phyloP scores from a whole-genome alignment of 2,113 vertebrate genomes.

The Leptosomus discolor region DNA sequence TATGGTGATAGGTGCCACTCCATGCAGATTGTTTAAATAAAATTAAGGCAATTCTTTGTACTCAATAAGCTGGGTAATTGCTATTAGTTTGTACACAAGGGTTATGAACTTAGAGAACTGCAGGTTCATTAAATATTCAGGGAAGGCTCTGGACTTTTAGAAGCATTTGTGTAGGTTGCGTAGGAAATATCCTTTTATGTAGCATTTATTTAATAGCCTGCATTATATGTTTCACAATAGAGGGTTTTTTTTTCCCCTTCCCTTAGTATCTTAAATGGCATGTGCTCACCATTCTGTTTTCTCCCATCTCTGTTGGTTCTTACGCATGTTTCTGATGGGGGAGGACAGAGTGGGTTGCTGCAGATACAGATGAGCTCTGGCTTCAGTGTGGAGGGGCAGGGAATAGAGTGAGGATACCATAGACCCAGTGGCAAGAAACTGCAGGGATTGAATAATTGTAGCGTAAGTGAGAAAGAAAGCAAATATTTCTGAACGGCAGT shows the following conservation, averaged over 20 bases:
- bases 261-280: neutral
- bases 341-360: neutral
- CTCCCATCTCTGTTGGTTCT: neutral
- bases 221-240: neutral
- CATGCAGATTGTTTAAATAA: constrained; percentile 38
- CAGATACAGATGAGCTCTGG: neutral
- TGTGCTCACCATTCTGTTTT: neutral
- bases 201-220: neutral
- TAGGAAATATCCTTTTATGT: neutral
- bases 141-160: neutral
- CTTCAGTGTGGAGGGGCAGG: neutral
- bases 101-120: neutral
- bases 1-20: constrained; percentile 49
- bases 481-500: constrained; percentile 9
- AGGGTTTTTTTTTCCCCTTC: neutral
- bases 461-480: neutral
- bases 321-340: rapidly evolving
- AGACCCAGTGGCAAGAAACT: neutral
- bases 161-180: neutral
- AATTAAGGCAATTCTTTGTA: constrained; percentile 27
- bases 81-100: constrained; percentile 21
- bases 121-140: neutral
- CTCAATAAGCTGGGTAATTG: neutral
- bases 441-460: neutral
- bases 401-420: neutral